Percentiles rank a stretch among this genome's conserved stretches.
Conservation (phyloP, 2,797 vertebrate genomes). For the Pteronotus mesoamericanus region DNA sequence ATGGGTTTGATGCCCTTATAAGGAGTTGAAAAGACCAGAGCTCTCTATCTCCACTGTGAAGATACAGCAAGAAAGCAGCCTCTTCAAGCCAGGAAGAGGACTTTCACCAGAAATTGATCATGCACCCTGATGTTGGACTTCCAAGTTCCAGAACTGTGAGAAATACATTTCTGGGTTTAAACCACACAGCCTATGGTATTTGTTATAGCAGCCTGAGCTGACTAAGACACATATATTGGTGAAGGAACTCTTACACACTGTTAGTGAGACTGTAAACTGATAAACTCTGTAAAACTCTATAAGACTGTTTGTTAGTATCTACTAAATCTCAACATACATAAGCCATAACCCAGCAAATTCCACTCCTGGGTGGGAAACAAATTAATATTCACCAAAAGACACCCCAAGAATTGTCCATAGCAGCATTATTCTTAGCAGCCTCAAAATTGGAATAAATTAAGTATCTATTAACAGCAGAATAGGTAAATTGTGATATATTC, state of each 20-base stretch:
- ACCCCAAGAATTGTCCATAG: background rate
- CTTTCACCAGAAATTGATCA: background rate
- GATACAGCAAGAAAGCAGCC: background rate
- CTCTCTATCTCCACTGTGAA: background rate
- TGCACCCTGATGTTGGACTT: background rate
- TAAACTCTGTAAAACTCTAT: background rate
- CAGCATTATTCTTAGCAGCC: background rate
- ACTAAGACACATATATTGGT: background rate
- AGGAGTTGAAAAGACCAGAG: background rate
- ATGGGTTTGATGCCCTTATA: background rate
- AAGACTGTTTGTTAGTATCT: background rate
- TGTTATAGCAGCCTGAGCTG: background rate
- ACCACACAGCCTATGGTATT: background rate
- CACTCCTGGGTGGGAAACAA: background rate
- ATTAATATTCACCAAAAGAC: conserved; percentile 4
- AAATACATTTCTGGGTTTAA: background rate
- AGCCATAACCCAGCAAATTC: background rate
- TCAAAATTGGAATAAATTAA: background rate
- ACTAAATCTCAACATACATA: background rate
- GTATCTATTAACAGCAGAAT: background rate
- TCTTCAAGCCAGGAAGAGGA: background rate
- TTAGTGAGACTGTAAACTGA: background rate
- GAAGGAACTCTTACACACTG: background rate
- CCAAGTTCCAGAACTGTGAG: background rate
- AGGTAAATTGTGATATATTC: background rate